Evolutionary conservation across 2,888 invertebrate species (phyloP), one percentile per base, ranked within the genome.

Genomic region (Epistrophe grossulariae): DNA sequence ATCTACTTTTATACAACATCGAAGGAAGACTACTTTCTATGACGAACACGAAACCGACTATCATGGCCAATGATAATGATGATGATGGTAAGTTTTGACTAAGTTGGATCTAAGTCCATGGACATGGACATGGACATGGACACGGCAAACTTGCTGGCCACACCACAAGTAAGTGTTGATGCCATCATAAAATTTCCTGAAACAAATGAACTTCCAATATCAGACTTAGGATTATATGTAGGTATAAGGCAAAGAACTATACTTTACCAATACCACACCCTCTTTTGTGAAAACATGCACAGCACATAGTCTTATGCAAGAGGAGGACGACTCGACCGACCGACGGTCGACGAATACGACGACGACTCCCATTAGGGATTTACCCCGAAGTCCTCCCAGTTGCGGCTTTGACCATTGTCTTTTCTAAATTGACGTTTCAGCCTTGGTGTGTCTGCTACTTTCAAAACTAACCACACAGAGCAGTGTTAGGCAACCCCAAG

Each of bases 161-260:
- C 73, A 82, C 82, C 85, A 82, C 78, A 85, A 85, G 78, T 82
- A 82, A 85, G 85, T 85, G 85, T 85, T 85, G 81, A 85, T 85
- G 82, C 59, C 72, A 82, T 85, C 85, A 77, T 82, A 82, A 85
- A 85, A 66, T 85, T 77, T 82, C 57, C 64, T 73, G 78, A 71
- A 85, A 85, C 85, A 85, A 85, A 85, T 85, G 85, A 81, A 85
- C 85, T 85, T 85, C 82, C 82, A 85, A 85, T 85, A 85, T 82
- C 73, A 73, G 78, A 68, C 31, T 59, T 24, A 15, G 50, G 52
- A 72, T n/a, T n/a, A n/a, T n/a, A n/a, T n/a, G n/a, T n/a, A n/a
- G n/a, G n/a, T n/a, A n/a, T 62, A 79, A 73, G 48, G 15, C 50
- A 70, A 68, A 55, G 11, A 70, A 62, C 68, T 62, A 24, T 24